These are phyloP conservation scores for Pseudomyrmex pallidus DNA, from an alignment of 1,140 invertebrate genomes.

Conservation along the genomic window DNA sequence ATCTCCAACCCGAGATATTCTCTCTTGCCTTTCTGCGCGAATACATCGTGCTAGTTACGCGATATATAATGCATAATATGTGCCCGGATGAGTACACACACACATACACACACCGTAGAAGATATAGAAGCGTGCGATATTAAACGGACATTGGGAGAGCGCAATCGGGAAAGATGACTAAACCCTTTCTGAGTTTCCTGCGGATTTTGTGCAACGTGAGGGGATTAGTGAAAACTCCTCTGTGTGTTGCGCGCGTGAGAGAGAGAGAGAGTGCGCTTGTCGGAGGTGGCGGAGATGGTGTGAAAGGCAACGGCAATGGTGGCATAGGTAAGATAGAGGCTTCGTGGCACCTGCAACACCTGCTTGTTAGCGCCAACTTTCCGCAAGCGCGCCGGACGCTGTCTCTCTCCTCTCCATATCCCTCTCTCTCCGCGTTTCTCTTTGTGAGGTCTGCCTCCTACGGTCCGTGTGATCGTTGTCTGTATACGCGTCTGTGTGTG, in stretches of 20 bases:
- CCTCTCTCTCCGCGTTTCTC: slow-evolving; percentile 32
- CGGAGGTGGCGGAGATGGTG: slow-evolving; percentile 46
- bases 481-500: not conserved
- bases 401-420: not conserved
- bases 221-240: slow-evolving; percentile 7
- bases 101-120: no score
- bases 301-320: slow-evolving; percentile 41
- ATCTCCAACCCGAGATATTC: slow-evolving; percentile 44
- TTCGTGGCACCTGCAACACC: slow-evolving; percentile 72
- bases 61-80: slow-evolving; percentile 29
- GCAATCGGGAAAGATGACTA: not conserved
- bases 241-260: not conserved
- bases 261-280: not conserved
- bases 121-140: slow-evolving; percentile 28
- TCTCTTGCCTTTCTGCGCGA: slow-evolving; percentile 39
- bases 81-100: not conserved
- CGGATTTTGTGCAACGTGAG: slow-evolving; percentile 1
- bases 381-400: slow-evolving; percentile 48
- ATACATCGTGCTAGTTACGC: slow-evolving; percentile 49
- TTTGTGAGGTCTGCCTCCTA: slow-evolving; percentile 63
- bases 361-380: slow-evolving; percentile 72
- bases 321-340: slow-evolving; percentile 51
- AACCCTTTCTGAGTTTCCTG: slow-evolving; percentile 23
- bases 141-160: slow-evolving; percentile 44
- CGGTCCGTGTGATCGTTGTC: not conserved